Conservation (phyloP, 2,888 invertebrate species). For the Plagodis dolabraria region DNA sequence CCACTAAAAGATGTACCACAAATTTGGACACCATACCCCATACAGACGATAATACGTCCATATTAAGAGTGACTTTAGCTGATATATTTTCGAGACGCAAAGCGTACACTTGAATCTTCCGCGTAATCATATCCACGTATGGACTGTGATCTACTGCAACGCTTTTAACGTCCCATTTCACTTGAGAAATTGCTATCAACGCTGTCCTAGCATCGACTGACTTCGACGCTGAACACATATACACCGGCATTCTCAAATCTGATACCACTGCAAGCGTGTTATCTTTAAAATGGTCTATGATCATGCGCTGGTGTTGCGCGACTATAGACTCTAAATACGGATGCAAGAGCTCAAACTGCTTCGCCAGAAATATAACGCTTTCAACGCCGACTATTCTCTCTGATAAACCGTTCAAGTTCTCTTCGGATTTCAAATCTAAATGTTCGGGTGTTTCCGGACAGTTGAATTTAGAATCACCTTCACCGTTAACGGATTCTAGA, state of each 20-base stretch:
- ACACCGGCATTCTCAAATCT: constrained; percentile 93
- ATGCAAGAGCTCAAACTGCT: constrained; percentile 93
- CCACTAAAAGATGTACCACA: constrained; percentile 94
- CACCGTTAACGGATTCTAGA: constrained; percentile 76
- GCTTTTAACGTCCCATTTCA: constrained; percentile 97
- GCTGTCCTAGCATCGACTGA: constrained; percentile 91
- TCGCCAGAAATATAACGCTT: constrained; percentile 94
- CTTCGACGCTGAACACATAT: constrained; percentile 93
- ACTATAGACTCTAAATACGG: constrained; percentile 94
- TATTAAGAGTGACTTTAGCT: constrained; percentile 88
- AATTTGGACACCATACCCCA: constrained; percentile 96
- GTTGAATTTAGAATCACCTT: constrained; percentile 55
- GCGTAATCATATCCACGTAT: constrained; percentile 92
- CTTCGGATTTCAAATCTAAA: constrained; percentile 76
- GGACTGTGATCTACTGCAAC: constrained; percentile 97
- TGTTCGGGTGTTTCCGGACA: constrained; percentile 60
- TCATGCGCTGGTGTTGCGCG: constrained; percentile 87
- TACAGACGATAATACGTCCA: constrained; percentile 87
- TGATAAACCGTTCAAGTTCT: constrained; percentile 91
- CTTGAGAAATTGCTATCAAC: constrained; percentile 94
- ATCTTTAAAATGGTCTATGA: constrained; percentile 89
- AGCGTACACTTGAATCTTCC: constrained; percentile 91
- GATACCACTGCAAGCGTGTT: constrained; percentile 89
- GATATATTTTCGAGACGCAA: constrained; percentile 90
- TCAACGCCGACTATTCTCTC: constrained; percentile 97